phyloP scores from a whole-genome alignment of 2,113 vertebrate genomes.

The Megaceryle maxima region DNA sequence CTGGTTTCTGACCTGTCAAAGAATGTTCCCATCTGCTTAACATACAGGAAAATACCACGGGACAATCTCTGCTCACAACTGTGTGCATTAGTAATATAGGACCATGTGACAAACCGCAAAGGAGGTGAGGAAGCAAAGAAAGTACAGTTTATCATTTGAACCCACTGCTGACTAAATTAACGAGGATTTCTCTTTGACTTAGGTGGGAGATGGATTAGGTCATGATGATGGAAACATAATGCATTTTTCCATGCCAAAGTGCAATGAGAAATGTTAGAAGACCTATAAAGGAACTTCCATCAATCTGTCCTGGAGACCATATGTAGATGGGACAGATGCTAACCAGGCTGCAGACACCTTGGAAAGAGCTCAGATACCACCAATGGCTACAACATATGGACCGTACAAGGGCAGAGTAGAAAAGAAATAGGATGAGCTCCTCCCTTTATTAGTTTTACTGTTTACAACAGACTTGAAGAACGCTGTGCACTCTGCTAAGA shows the following conservation, averaged over 20 bases:
- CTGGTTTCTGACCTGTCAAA: neutral
- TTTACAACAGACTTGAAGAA: slow-evolving; percentile 6
- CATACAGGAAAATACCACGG: neutral
- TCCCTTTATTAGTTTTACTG: slow-evolving; percentile 21
- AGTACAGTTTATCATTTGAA: neutral
- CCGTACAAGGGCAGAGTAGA: neutral
- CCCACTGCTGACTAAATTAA: neutral
- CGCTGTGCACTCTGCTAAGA: neutral
- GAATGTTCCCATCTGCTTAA: neutral
- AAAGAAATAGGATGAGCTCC: neutral
- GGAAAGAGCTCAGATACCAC: slow-evolving; percentile 5
- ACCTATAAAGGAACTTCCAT: neutral
- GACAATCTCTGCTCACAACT: neutral
- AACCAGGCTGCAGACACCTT: slow-evolving; percentile 29
- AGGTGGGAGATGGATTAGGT: neutral
- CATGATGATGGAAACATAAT: neutral
- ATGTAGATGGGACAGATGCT: slow-evolving; percentile 26
- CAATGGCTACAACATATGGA: neutral
- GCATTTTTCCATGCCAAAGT: slow-evolving; percentile 19
- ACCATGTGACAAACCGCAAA: neutral
- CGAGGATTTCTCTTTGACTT: neutral
- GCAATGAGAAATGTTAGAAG: neutral
- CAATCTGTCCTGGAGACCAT: slow-evolving; percentile 26
- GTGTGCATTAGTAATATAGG: accelerated
- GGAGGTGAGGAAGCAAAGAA: neutral